phyloP scores from a whole-genome alignment of 2,113 vertebrate species.

The Clarias macrocephalus region DNA sequence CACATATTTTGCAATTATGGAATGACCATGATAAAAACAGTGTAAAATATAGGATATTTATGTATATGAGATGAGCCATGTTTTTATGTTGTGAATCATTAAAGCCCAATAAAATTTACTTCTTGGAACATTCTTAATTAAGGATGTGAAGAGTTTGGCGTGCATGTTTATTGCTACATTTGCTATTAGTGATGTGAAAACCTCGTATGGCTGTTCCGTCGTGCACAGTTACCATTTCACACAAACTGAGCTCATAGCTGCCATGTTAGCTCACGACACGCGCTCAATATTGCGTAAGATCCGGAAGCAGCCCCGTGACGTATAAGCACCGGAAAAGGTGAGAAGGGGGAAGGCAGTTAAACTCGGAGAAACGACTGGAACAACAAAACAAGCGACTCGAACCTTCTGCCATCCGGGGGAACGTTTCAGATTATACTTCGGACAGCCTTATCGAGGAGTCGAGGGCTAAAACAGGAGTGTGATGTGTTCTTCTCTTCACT shows the following conservation, averaged over 20 bases:
- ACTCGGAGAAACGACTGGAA: conserved; percentile 37
- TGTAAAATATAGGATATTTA: too few species aligned
- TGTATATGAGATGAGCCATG: too few species aligned
- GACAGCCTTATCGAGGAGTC: background rate
- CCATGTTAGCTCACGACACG: background rate
- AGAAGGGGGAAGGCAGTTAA: conserved; percentile 9
- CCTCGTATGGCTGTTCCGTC: too few species aligned
- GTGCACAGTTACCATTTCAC: too few species aligned
- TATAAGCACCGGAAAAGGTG: conserved; percentile 25
- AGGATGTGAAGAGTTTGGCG: too few species aligned
- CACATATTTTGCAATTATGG: too few species aligned
- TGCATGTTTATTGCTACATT: too few species aligned
- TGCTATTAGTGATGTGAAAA: too few species aligned
- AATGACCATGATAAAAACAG: too few species aligned
- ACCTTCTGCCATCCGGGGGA: background rate
- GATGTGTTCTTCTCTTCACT: background rate
- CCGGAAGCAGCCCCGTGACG: conserved; percentile 32
- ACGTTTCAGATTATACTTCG: background rate
- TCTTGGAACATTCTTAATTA: too few species aligned
- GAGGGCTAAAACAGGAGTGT: background rate
- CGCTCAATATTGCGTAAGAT: conserved; percentile 1
- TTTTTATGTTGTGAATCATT: too few species aligned
- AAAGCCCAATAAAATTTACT: too few species aligned
- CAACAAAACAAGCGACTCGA: background rate
- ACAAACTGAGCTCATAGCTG: background rate